phyloP scores from a whole-genome alignment of 2,113 vertebrate genomes.

The Gorsachius goisagi region DNA sequence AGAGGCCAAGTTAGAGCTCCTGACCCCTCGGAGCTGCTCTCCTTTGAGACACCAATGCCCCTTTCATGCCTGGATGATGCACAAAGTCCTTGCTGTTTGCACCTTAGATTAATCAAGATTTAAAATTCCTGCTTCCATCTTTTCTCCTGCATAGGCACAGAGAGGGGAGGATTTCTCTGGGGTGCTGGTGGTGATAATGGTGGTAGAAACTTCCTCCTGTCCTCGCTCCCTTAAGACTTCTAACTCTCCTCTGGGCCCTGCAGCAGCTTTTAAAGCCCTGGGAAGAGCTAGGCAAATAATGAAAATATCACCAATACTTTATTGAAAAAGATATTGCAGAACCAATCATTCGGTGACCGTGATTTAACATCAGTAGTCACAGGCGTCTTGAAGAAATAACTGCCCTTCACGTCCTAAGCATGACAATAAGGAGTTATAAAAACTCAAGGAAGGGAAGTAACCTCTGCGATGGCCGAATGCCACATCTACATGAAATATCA shows the following conservation, averaged over 20 bases:
- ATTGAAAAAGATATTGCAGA: not conserved
- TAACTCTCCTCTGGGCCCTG: not conserved
- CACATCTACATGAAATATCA: slow-evolving; percentile 10
- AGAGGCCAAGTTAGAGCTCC: not conserved
- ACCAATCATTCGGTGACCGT: not conserved
- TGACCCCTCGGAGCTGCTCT: not conserved
- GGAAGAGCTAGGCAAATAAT: not conserved
- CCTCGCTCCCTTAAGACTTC: not conserved
- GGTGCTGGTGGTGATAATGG: not conserved
- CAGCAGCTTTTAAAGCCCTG: not conserved
- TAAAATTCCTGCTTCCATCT: not conserved
- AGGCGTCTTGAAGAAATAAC: not conserved
- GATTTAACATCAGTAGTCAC: not conserved
- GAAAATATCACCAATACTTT: not conserved
- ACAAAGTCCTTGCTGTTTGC: not conserved
- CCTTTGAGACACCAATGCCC: not conserved
- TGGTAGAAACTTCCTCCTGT: not conserved
- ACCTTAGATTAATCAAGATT: not conserved
- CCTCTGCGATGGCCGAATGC: not conserved
- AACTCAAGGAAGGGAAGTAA: not conserved
- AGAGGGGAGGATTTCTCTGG: not conserved
- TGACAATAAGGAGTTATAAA: not conserved
- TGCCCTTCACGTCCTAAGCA: not conserved
- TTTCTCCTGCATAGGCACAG: not conserved
- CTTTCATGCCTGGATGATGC: not conserved